A percentile compares a stretch with the other conserved stretches of the same genome.
Conservation (phyloP, 2,113 vertebrate genomes). For the Strix uralensis region DNA sequence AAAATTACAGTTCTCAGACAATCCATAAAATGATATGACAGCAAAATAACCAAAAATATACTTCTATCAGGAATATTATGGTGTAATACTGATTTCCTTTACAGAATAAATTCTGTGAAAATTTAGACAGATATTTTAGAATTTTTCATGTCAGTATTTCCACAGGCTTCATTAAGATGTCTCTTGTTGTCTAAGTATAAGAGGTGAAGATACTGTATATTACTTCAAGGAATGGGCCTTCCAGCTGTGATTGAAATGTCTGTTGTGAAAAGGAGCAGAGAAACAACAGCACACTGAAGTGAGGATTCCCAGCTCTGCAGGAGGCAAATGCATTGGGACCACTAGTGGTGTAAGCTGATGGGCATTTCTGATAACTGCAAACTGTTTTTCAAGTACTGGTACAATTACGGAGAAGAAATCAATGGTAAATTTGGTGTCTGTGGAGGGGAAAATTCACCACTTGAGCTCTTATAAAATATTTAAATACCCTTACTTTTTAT, state of each 20-base stretch:
- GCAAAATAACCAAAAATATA: not conserved
- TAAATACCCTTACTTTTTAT: slow-evolving; percentile 15
- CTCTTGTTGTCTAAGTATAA: not conserved
- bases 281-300: not conserved
- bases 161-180: not conserved
- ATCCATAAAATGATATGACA: not conserved
- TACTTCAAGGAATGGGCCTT: not conserved
- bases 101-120: not conserved
- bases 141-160: not conserved
- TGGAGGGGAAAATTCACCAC: not conserved
- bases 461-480: slow-evolving; percentile 44
- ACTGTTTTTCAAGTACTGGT: not conserved
- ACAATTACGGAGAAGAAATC: not conserved
- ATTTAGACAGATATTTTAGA: not conserved
- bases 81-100: not conserved
- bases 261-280: not conserved
- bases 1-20: not conserved
- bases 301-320: not conserved
- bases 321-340: not conserved
- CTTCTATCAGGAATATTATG: not conserved
- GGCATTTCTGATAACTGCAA: not conserved
- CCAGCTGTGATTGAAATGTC: not conserved
- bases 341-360: not conserved
- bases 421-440: not conserved
- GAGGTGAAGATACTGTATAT: not conserved